phyloP scores from a whole-genome alignment of 2,113 vertebrate genomes.

The Elachura formosa region DNA sequence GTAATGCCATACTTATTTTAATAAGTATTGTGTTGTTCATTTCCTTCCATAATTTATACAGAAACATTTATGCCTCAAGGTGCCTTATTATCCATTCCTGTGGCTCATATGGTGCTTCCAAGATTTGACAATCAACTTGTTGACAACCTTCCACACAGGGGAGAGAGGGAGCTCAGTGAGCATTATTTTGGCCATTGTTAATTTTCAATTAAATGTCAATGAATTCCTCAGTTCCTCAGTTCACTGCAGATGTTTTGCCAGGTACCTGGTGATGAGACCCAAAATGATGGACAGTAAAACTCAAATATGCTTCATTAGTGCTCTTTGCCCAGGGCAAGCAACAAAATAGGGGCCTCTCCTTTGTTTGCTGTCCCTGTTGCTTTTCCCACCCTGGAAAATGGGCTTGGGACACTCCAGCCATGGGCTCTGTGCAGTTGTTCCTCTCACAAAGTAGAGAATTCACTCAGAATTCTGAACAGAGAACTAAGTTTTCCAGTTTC shows the following conservation, averaged over 20 bases:
- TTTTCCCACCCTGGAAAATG: background rate
- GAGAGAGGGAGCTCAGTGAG: background rate
- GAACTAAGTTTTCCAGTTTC: background rate
- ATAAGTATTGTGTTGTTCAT: background rate
- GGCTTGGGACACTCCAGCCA: background rate
- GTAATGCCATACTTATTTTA: background rate
- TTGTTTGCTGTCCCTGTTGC: background rate
- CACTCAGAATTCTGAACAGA: background rate
- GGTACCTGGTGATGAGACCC: background rate
- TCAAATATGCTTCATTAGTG: background rate
- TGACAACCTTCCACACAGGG: background rate
- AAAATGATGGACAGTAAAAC: background rate
- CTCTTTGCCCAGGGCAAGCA: background rate
- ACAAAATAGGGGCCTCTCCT: background rate
- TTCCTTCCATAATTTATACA: background rate
- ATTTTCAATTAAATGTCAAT: background rate
- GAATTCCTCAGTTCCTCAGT: background rate
- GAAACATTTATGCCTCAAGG: constrained; percentile 14
- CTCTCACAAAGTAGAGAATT: background rate
- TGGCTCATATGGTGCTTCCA: background rate
- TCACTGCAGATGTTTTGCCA: background rate
- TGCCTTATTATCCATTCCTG: background rate
- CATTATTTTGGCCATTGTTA: background rate
- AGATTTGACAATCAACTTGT: background rate
- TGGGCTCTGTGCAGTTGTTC: background rate